A percentile compares a stretch with the other conserved stretches of the same genome.
Conservation (phyloP, 2,888 invertebrate species). For the Adineta ricciae region DNA sequence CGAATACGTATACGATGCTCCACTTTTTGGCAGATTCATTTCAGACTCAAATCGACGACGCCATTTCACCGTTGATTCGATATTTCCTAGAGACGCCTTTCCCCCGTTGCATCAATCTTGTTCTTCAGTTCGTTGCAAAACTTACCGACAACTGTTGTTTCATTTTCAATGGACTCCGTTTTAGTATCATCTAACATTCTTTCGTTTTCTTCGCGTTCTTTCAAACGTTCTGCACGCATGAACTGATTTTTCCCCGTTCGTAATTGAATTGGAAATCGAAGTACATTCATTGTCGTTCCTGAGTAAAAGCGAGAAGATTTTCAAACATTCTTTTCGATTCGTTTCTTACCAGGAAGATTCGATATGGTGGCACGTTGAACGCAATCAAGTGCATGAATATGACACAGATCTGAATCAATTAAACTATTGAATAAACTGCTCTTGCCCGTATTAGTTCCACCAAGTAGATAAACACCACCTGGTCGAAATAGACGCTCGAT, state of each 20-base stretch:
- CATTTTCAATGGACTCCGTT: background rate
- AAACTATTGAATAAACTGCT: conserved; percentile 84
- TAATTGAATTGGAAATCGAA: conserved; percentile 81
- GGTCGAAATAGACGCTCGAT: background rate
- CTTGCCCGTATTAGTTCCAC: conserved; percentile 91
- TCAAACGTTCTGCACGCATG: conserved; percentile 58
- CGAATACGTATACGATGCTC: conserved; percentile 19
- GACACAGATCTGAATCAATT: conserved; percentile 82
- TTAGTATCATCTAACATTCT: background rate
- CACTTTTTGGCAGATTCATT: conserved; percentile 34
- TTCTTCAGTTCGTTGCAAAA: background rate
- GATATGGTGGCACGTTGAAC: conserved; percentile 80
- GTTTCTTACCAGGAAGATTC: conserved; percentile 70
- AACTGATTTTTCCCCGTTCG: conserved; percentile 59
- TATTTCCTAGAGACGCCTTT: background rate
- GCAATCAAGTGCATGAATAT: conserved; percentile 66
- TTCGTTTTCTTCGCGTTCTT: conserved; percentile 48
- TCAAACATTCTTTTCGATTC: background rate
- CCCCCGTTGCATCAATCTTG: background rate
- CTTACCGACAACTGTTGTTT: conserved; percentile 35
- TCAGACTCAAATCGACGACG: conserved; percentile 14
- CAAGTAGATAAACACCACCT: conserved; percentile 70
- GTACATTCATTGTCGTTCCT: conserved; percentile 72
- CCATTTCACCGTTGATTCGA: conserved; percentile 21
- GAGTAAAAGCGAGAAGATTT: background rate